phyloP scores from a whole-genome alignment of 2,797 vertebrate genomes.

The Anas bahamensis region DNA sequence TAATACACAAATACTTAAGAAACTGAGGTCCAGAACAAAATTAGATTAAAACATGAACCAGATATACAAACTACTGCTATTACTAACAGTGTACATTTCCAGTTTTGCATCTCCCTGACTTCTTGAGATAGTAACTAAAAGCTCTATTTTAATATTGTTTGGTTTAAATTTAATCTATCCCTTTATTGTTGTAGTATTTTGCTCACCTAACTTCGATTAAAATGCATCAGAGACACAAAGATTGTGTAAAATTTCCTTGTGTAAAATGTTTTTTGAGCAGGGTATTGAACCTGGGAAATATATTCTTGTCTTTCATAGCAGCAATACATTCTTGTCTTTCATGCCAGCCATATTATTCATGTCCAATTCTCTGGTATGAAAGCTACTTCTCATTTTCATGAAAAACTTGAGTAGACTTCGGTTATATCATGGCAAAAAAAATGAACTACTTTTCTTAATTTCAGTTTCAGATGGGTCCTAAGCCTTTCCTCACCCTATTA shows the following conservation, averaged over 20 bases:
- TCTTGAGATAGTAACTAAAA: not conserved
- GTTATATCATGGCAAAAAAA: not conserved
- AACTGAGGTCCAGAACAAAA: not conserved
- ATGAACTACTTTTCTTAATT: not conserved
- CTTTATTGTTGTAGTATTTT: not conserved
- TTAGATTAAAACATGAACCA: not conserved
- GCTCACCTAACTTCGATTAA: not conserved
- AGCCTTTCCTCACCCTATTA: not conserved
- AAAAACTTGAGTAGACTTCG: not conserved
- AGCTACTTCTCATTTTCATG: not conserved
- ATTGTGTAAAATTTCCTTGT: not conserved
- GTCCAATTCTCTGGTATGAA: not conserved
- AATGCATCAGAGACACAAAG: not conserved
- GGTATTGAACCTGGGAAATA: not conserved
- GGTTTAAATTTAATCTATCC: not conserved
- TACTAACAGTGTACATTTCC: not conserved
- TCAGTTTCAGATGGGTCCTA: not conserved
- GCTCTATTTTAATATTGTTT: not conserved
- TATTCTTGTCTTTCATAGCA: not conserved
- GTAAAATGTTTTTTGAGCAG: not conserved
- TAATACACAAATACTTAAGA: not conserved
- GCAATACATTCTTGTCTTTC: not conserved
- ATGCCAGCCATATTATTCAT: not conserved
- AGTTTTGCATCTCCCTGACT: not conserved
- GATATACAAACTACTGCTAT: not conserved